Evolutionary conservation across 2,797 vertebrate species (phyloP).

Genomic region (Cyclopterus lumpus): DNA sequence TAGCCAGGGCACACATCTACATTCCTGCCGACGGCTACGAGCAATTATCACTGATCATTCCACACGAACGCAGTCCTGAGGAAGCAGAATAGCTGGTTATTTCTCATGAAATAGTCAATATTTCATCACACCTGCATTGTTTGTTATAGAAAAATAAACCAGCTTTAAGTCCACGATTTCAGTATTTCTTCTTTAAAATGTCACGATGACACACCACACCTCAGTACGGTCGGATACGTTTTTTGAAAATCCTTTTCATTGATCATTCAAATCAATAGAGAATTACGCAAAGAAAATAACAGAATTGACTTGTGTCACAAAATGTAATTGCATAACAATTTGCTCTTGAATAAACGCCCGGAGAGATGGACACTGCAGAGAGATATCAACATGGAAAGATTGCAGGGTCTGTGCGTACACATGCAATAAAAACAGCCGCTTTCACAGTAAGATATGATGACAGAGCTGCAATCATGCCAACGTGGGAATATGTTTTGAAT

Average conservation of each 20-base stretch:
- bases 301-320: constrained; percentile 4
- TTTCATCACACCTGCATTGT: neutral
- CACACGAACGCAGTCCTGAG: neutral
- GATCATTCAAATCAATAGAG: constrained; percentile 4
- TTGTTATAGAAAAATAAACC: neutral
- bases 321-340: constrained; percentile 36
- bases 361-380: constrained; percentile 4
- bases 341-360: constrained; percentile 30
- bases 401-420: constrained; percentile 6
- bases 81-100: neutral
- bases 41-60: neutral
- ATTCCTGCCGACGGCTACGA: neutral
- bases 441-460: constrained; percentile 57
- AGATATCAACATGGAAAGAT: constrained; percentile 51
- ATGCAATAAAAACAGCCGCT: constrained; percentile 45
- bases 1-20: neutral
- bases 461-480: constrained; percentile 63
- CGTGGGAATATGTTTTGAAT: constrained; percentile 73
- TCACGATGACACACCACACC: no score
- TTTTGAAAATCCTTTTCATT: neutral
- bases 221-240: neutral
- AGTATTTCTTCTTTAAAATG: neutral
- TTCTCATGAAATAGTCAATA: neutral
- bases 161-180: neutral
- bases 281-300: neutral